phyloP scores from a whole-genome alignment of 2,113 vertebrate species.

The Scomber colias region DNA sequence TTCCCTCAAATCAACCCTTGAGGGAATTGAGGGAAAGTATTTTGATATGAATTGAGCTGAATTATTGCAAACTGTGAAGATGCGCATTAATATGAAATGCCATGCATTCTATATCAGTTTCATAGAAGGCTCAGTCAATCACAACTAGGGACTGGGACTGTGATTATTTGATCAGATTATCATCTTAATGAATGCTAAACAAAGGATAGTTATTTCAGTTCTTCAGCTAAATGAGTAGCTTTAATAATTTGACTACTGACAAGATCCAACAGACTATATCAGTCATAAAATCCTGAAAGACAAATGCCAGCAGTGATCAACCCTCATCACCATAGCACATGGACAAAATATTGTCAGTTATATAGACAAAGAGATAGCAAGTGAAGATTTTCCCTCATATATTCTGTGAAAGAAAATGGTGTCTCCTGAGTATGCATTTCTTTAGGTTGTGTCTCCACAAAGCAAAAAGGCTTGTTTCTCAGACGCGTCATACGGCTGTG shows the following conservation, averaged over 20 bases:
- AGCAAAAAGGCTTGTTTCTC: constrained; percentile 20
- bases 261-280: too few species aligned
- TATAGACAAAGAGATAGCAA: neutral
- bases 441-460: neutral
- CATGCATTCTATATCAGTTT: neutral
- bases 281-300: neutral
- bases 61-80: neutral
- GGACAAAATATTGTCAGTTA: neutral
- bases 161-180: too few species aligned
- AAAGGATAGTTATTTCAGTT: too few species aligned
- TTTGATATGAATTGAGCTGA: too few species aligned
- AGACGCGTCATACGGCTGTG: constrained; percentile 28
- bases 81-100: constrained; percentile 6
- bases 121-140: too few species aligned
- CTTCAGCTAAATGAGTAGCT: too few species aligned
- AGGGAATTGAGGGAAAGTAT: too few species aligned
- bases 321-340: neutral
- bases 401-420: neutral
- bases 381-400: neutral
- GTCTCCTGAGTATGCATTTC: neutral
- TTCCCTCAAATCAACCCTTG: too few species aligned
- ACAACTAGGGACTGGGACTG: too few species aligned
- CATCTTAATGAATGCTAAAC: too few species aligned
- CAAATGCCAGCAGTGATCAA: neutral
- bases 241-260: too few species aligned